Evolutionary conservation across 2,888 invertebrate genomes (phyloP).

Genomic region (Epirrita christyi): DNA sequence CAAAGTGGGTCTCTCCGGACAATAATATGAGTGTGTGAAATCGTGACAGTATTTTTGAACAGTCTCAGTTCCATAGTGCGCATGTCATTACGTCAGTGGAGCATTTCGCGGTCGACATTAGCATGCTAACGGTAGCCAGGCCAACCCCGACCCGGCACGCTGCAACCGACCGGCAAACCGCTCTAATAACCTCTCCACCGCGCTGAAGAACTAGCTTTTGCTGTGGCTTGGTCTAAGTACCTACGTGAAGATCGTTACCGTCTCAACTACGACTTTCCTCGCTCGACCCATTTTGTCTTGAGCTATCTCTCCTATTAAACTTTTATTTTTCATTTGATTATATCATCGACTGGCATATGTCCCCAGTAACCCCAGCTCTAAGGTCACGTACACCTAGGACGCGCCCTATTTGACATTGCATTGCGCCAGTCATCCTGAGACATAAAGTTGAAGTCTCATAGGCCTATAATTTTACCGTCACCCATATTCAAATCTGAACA

Average conservation of each 20-base stretch:
- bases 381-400: too few relatives aligned
- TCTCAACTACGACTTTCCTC: slow-evolving; percentile 1
- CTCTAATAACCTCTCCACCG: slow-evolving; percentile 51
- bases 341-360: too few relatives aligned
- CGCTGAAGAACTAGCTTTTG: slow-evolving; percentile 27
- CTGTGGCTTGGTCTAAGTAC: slow-evolving; percentile 2
- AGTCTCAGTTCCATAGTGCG: slow-evolving; percentile 52
- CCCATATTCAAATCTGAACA: too few relatives aligned
- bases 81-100: slow-evolving; percentile 68
- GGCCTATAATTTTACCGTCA: too few relatives aligned
- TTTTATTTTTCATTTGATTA: too few relatives aligned
- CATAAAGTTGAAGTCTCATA: too few relatives aligned
- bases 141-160: slow-evolving; percentile 42
- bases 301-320: neutral
- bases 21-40: neutral
- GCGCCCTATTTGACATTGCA: too few relatives aligned
- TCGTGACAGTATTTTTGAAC: slow-evolving; percentile 45
- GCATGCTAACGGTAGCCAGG: slow-evolving; percentile 73
- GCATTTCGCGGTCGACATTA: slow-evolving; percentile 72
- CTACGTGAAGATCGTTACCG: slow-evolving; percentile 27
- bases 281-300: neutral
- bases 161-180: slow-evolving; percentile 31
- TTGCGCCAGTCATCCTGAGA: too few relatives aligned
- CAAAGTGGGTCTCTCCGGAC: slow-evolving; percentile 8
- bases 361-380: too few relatives aligned